phyloP scores from a whole-genome alignment of 2,888 invertebrate genomes.

The Cacoxenus indagator region DNA sequence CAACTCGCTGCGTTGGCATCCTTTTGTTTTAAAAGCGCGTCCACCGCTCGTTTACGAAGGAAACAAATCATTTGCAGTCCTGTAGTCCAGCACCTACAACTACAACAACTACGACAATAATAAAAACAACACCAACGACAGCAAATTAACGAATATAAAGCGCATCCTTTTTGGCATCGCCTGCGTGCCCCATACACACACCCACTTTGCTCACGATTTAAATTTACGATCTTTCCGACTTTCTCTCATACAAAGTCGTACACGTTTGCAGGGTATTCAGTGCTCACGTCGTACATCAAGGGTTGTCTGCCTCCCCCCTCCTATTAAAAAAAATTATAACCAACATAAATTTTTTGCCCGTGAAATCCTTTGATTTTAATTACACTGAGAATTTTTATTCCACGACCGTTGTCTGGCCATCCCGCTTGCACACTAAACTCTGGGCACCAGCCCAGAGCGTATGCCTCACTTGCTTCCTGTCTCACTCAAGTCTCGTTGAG shows the following conservation, averaged over 20 bases:
- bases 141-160: constrained; percentile 61
- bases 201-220: background rate
- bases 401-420: constrained; percentile 28
- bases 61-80: constrained; percentile 64
- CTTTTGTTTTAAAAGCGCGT: constrained; percentile 57
- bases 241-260: background rate
- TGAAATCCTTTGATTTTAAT: constrained; percentile 66
- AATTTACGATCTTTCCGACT: constrained; percentile 23
- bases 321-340: constrained; percentile 56
- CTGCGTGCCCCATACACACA: constrained; percentile 39
- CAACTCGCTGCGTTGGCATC: constrained; percentile 9
- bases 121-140: constrained; percentile 1
- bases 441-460: background rate
- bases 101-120: constrained; percentile 12
- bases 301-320: background rate
- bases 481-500: constrained; percentile 24
- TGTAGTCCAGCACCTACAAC: constrained; percentile 25
- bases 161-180: constrained; percentile 32
- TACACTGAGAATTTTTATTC: constrained; percentile 61
- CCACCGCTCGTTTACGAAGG: constrained; percentile 44
- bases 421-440: no score
- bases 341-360: constrained; percentile 62
- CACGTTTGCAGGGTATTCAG: background rate
- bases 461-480: constrained; percentile 25
- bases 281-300: background rate